These are phyloP conservation scores for Scartelaos histophorus DNA, from an alignment of 2,113 vertebrate genomes.

Conservation along the genomic window DNA sequence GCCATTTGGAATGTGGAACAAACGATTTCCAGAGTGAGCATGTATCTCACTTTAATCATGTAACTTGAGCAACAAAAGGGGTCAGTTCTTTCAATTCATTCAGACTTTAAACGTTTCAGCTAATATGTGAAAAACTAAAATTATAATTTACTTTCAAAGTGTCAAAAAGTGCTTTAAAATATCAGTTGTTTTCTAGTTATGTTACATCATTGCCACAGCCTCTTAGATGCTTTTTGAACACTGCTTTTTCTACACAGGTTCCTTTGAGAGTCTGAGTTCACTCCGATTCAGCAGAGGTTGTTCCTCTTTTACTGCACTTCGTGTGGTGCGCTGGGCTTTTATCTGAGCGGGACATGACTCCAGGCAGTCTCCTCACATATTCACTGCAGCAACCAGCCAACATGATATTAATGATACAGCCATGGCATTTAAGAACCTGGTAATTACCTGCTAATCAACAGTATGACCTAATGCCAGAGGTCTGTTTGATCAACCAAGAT, in stretches of 20 bases:
- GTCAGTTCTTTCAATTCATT: neutral
- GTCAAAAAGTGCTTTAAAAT: neutral
- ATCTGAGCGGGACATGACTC: constrained; percentile 68
- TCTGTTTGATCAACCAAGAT: constrained; percentile 41
- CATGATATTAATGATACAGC: constrained; percentile 48
- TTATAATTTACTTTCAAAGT: neutral
- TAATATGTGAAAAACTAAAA: neutral
- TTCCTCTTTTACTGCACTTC: constrained; percentile 53
- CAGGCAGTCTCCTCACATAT: constrained; percentile 68
- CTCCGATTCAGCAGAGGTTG: constrained; percentile 51
- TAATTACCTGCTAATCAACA: constrained; percentile 50
- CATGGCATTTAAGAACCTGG: constrained; percentile 33
- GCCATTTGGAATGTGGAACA: too few relatives aligned
- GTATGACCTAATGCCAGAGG: constrained; percentile 17
- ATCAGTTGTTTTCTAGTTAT: neutral
- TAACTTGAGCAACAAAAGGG: neutral
- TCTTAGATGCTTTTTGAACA: neutral
- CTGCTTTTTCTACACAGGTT: neutral
- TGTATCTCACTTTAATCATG: neutral
- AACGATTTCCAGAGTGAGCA: too few relatives aligned
- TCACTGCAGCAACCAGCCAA: neutral
- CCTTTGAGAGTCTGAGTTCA: constrained; percentile 42
- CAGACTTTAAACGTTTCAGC: neutral
- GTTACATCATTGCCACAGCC: neutral
- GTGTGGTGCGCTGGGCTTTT: constrained; percentile 65